Evolutionary conservation across 2,888 invertebrate species (phyloP), one percentile per base, ranked within the genome.

Genomic region (Eilema griseolum): DNA sequence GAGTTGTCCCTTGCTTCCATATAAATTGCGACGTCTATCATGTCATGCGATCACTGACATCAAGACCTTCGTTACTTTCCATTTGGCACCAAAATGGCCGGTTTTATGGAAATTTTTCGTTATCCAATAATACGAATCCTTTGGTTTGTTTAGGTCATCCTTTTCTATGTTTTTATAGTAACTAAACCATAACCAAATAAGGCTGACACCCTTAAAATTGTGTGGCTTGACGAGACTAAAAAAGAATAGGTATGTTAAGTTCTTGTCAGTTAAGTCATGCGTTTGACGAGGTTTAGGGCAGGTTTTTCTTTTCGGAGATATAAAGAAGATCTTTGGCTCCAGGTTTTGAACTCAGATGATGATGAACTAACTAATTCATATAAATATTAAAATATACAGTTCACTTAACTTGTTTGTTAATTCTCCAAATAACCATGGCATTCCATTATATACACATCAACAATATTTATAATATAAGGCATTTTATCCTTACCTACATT

Each of bases 401-500:
- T n/a, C n/a, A n/a, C n/a, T n/a, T n/a, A n/a, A n/a, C n/a, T n/a
- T n/a, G n/a, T 37, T 37, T 37, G 1, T 14, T 14, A 14, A 37
- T 14, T 14, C 12, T 37, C 14, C 14, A 41, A 41, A 41, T 41
- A 41, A 41, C 16, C 16, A 14, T 4, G 4, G 41, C 5, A 16
- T 5, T 16, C 16, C 14, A 41, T 41, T 41, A 14, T 16, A 4
- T 41, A 14, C 16, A 41, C 41, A 41, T 41, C 4, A n/a, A 16
- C 14, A 41, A 66, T 57, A 67, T 24, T 67, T 23, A 69, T 62
- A n/a, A 69, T 28, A 41, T 14, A 60, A 23, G 37, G 66, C 26
- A 10, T 31, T 2, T 28, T 28, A n/a, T 16, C 67, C 85, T 84
- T 82, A 94, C 95, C 93, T 81, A 89, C 86, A 83, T 86, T 90